Percentiles rank a stretch among this genome's conserved stretches.
phyloP scores from a whole-genome alignment of 2,888 invertebrate genomes.

The Asteroscopus sphinx region DNA sequence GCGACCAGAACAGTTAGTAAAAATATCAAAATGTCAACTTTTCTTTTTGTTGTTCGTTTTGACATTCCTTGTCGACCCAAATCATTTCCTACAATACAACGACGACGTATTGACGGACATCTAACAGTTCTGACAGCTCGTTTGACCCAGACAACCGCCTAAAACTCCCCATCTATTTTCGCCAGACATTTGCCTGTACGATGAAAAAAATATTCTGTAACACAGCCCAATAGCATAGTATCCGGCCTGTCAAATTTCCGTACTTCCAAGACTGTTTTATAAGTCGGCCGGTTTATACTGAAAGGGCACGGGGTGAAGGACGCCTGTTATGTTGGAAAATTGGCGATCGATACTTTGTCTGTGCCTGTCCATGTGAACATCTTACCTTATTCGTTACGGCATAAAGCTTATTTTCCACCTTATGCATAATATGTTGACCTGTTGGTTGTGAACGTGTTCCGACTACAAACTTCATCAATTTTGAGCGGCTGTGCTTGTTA shows the following conservation, averaged over 20 bases:
- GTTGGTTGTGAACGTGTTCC: slow-evolving; percentile 69
- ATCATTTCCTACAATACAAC: slow-evolving; percentile 22
- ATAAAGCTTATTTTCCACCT: slow-evolving; percentile 32
- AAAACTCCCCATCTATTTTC: slow-evolving; percentile 52
- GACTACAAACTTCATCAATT: slow-evolving; percentile 62
- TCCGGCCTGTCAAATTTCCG: slow-evolving; percentile 36
- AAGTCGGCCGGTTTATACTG: slow-evolving; percentile 67
- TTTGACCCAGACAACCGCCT: slow-evolving; percentile 48
- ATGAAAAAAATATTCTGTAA: slow-evolving; percentile 43
- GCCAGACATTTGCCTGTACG: slow-evolving; percentile 46
- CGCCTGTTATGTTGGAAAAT: slow-evolving; percentile 71
- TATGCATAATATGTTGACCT: slow-evolving; percentile 62
- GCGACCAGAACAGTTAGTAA: not conserved
- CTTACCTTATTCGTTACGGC: slow-evolving; percentile 41
- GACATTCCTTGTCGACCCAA: slow-evolving; percentile 14
- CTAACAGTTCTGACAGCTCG: slow-evolving; percentile 20
- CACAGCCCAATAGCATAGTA: slow-evolving; percentile 32
- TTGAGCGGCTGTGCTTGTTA: slow-evolving; percentile 62
- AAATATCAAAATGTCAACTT: slow-evolving; percentile 1
- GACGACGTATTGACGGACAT: slow-evolving; percentile 37
- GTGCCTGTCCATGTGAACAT: slow-evolving; percentile 49
- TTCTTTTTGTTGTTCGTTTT: not conserved
- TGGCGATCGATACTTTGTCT: slow-evolving; percentile 79
- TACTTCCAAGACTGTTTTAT: slow-evolving; percentile 55
- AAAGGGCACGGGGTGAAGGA: slow-evolving; percentile 88